Base-by-base conservation (phyloP, 2,888 invertebrate genomes). In the Notodonta ziczac region DNA sequence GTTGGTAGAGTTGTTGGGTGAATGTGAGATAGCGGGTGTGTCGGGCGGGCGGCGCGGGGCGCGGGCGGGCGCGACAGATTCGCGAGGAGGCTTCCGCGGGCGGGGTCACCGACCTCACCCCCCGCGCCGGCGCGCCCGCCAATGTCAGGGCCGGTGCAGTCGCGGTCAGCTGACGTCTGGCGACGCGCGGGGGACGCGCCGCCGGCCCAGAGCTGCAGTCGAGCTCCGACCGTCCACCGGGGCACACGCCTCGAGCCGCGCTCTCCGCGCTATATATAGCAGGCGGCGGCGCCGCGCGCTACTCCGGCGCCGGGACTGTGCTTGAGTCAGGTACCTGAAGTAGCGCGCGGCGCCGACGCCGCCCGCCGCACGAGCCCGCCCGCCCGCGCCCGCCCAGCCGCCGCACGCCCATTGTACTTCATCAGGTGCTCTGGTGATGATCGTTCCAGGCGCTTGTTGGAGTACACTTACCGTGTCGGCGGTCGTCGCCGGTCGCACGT, bases 321-420 rank as follows among this genome's bases (percentile, higher is more conserved):
- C 94, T 94, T 87, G 91, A 98, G 98, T 98, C 98, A 98, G 98
- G 98, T 98, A 98, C 98, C 98, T 97, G 98, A 98, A 98, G 98
- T 98, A 98, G 98, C 98, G 98, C 98, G 98, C 98, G 98, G 94
- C 94, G 97, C 95, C 95, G 90, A 91, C 90, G 88, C 91, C 90
- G 73, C 72, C 51, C 67, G 67, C 72, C 62, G 66, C 70, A 69
- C 61, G 39, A 57, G 54, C 68, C 58, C 24, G 63, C 62, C 63
- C 51, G 61, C 68, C 60, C 63, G 66, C 69, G 60, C 61, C 61
- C 66, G 76, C 81, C 65, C 84, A 85, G 91, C 95, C 96, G 97
- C 96, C 97, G 96, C 97, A 97, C 97, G 97, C 97, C 97, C 97
- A 98, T 98, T 98, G 98, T 98, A 98, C 98, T 98, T 98, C 98